Evolutionary conservation across 92 coral and sea anemone species (phyloP).

Genomic region (Porites divaricata): DNA sequence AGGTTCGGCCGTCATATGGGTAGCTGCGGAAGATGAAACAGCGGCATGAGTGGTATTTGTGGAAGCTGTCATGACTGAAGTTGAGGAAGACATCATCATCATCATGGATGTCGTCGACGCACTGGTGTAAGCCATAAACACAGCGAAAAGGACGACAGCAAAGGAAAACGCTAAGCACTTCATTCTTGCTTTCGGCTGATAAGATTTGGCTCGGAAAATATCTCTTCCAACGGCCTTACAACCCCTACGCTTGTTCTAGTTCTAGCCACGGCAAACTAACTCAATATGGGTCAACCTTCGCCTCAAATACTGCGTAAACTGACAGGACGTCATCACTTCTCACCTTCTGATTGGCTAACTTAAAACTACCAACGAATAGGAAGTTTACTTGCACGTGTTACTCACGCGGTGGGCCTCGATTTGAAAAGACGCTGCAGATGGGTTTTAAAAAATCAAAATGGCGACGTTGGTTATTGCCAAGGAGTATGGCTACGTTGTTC

Average conservation of each 20-base stretch:
- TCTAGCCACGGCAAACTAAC: background rate
- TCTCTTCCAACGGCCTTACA: background rate
- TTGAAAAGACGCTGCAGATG: background rate
- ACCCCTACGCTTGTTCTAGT: no score
- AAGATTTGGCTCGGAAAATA: background rate
- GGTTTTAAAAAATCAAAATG: constrained; percentile 55
- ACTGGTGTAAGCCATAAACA: constrained; percentile 23
- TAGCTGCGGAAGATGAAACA: background rate
- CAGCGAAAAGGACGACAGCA: constrained; percentile 32
- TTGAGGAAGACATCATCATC: background rate
- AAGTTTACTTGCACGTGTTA: constrained; percentile 49
- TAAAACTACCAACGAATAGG: constrained; percentile 26
- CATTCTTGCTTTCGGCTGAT: constrained; percentile 21
- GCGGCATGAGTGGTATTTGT: background rate
- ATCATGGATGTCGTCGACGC: background rate
- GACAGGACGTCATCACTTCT: constrained; percentile 4
- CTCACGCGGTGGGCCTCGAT: constrained; percentile 24
- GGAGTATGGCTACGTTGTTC: constrained; percentile 92
- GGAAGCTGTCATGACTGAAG: background rate
- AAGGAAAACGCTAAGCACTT: constrained; percentile 23
- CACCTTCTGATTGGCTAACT: constrained; percentile 32
- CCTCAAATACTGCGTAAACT: background rate
- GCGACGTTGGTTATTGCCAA: constrained; percentile 69
- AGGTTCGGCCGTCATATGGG: background rate
- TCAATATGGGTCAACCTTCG: background rate